phyloP scores from a whole-genome alignment of 53 echinoderm and acorn worm genomes.

The Stichopus horrens region DNA sequence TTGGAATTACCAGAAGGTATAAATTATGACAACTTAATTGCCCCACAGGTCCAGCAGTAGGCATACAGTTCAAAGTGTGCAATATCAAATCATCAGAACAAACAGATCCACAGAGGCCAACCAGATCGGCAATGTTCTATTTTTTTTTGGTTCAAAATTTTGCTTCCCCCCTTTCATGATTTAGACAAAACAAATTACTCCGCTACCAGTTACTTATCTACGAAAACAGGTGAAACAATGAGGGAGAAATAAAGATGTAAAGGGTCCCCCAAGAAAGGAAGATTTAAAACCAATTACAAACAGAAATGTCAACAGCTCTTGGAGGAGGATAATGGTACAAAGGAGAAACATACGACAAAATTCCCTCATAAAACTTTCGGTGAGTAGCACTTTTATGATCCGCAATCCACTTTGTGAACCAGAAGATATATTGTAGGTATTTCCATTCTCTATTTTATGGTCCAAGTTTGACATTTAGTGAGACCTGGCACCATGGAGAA shows the following conservation, averaged over 20 bases:
- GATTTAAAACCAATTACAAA: conserved; percentile 37
- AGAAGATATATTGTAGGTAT: conserved; percentile 15
- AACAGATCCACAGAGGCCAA: not conserved
- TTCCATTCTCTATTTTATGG: conserved; percentile 6
- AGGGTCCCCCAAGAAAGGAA: not conserved
- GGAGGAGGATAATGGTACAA: not conserved
- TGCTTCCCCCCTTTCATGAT: not conserved
- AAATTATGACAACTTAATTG: not conserved
- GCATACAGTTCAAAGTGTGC: not conserved
- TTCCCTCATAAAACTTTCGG: not conserved
- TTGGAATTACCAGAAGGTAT: not conserved
- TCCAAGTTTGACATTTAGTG: conserved; percentile 1
- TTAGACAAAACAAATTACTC: not conserved
- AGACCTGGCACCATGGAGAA: not conserved
- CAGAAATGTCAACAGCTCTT: conserved; percentile 20
- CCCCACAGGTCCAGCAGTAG: not conserved
- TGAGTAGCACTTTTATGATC: conserved; percentile 21
- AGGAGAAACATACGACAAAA: not conserved
- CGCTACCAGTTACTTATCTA: not conserved
- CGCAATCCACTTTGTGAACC: not conserved
- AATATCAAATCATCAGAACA: not conserved
- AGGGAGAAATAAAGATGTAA: not conserved
- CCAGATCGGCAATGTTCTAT: not conserved
- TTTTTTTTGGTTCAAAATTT: not conserved
- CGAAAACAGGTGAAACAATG: not conserved